A percentile compares a stretch with the other conserved stretches of the same genome.
These are phyloP conservation scores for Stenodera caucasica DNA, from an alignment of 2,888 invertebrate genomes.

Conservation along the genomic window DNA sequence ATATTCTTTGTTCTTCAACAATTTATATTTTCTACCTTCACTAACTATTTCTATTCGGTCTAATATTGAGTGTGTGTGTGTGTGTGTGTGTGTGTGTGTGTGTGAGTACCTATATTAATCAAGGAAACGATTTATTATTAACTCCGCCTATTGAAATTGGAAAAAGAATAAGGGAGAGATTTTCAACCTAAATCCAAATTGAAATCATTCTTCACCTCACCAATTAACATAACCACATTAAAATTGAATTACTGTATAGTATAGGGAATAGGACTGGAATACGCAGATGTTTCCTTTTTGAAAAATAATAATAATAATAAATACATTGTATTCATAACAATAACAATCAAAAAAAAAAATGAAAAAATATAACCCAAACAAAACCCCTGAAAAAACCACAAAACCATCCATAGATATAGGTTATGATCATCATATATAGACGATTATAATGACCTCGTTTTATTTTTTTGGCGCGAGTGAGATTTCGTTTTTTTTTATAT, in stretches of 20 bases:
- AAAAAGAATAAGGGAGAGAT: not conserved
- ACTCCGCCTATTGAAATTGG: not conserved
- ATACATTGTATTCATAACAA: not conserved
- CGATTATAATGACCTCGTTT: slow-evolving; percentile 38
- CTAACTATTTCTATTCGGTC: not conserved
- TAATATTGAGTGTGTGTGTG: not conserved
- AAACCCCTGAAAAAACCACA: slow-evolving; percentile 28
- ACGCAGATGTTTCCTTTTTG: slow-evolving; percentile 7
- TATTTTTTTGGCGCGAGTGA: slow-evolving; percentile 15
- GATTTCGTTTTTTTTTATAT: slow-evolving; percentile 16
- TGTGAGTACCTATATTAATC: too few relatives aligned
- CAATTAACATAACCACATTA: slow-evolving; percentile 34
- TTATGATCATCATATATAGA: not conserved
- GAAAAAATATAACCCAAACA: slow-evolving; percentile 18
- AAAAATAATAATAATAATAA: not conserved
- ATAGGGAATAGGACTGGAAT: slow-evolving; percentile 6
- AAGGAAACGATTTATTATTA: not conserved
- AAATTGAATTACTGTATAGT: slow-evolving; percentile 33
- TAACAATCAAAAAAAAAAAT: not conserved
- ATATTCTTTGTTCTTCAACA: slow-evolving; percentile 28
- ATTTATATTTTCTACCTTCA: not conserved
- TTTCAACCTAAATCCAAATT: not conserved
- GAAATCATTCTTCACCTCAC: slow-evolving; percentile 8
- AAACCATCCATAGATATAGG: slow-evolving; percentile 15
- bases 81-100: too few relatives aligned